Evolutionary conservation across 2,113 vertebrate genomes (phyloP).

Genomic region (Paedocypris sp.): DNA sequence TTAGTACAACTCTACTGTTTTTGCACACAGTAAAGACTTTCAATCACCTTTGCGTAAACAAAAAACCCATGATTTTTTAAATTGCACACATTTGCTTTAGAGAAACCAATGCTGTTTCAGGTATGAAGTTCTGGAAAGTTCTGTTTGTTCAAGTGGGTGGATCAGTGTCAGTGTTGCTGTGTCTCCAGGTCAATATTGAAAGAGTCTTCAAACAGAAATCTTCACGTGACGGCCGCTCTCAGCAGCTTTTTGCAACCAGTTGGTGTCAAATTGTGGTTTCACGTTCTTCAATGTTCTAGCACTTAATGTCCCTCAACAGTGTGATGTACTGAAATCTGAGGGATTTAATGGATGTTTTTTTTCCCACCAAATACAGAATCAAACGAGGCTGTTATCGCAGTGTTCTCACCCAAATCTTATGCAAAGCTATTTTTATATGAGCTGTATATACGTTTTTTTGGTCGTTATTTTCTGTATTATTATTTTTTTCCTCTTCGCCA

Average conservation of each 20-base stretch:
- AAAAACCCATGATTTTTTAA: constrained; percentile 1
- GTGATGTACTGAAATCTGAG: constrained; percentile 11
- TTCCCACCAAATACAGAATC: constrained; percentile 12
- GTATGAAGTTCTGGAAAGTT: not conserved
- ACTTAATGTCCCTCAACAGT: constrained; percentile 18
- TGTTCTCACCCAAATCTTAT: constrained; percentile 33
- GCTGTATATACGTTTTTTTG: constrained; percentile 46
- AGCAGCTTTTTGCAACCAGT: not conserved
- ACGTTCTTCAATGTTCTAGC: constrained; percentile 11
- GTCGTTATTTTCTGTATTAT: constrained; percentile 40
- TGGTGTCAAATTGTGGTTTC: not conserved
- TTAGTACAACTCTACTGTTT: constrained; percentile 47
- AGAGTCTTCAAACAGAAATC: not conserved
- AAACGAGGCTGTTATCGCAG: constrained; percentile 5
- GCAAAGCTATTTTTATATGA: constrained; percentile 36
- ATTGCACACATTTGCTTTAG: not conserved
- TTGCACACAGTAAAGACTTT: constrained; percentile 20
- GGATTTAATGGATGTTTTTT: constrained; percentile 16
- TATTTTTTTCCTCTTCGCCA: constrained; percentile 49
- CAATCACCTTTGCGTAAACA: constrained; percentile 40
- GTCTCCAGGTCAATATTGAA: constrained; percentile 2
- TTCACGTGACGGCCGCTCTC: not conserved
- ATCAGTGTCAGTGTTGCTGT: constrained; percentile 13
- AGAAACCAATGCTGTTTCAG: not conserved
- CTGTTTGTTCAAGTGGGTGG: not conserved